Evolutionary conservation across 53 echinoderm and acorn worm genomes (phyloP), one percentile per base, ranked within the genome.

Genomic region (Echinometra lucunter): DNA sequence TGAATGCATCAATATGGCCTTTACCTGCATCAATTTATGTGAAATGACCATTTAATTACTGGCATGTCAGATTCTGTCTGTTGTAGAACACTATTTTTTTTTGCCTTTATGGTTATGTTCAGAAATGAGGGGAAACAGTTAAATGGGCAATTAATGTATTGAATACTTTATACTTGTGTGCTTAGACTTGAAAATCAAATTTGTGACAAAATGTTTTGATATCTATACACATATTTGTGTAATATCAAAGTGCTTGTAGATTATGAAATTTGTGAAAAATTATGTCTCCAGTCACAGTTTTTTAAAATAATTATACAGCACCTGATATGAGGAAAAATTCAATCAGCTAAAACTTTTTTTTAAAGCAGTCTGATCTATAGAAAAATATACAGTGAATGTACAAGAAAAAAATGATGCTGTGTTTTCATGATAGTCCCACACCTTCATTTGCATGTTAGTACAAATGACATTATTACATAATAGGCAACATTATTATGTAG

Each of bases 361-460:
- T 32, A 70, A 35, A 35, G 72, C 32, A 32, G 13, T 12, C 32
- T 72, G 13, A 72, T 72, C 28, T 72, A 28, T 9, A 11, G 72
- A 72, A 34, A 15, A 72, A 35, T 72, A 13, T n/a, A n/a, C n/a
- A n/a, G n/a, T n/a, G n/a, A n/a, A 35, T 72, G 72, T 13, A 34
- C 72, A 72, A 34, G 32, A 72, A 12, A 72, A 34, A 34, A 35
- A 72, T 72, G 11, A 63, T 63, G 63, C 23, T 63, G 23, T 63
- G 63, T 25, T 63, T 63, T 21, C 63, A 60, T 18, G 0, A 60
- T 70, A 10, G 11, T 70, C 70, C 70, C 70, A 70, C 70, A 27
- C 70, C 30, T 34, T 70, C 70, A 70, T 70, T 70, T 70, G 70
- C 70, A 70, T 70, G 70, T 70, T n/a, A 70, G 72, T 72, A 72